phyloP scores from a whole-genome alignment of 2,113 vertebrate genomes.

The Pteronura brasiliensis region DNA sequence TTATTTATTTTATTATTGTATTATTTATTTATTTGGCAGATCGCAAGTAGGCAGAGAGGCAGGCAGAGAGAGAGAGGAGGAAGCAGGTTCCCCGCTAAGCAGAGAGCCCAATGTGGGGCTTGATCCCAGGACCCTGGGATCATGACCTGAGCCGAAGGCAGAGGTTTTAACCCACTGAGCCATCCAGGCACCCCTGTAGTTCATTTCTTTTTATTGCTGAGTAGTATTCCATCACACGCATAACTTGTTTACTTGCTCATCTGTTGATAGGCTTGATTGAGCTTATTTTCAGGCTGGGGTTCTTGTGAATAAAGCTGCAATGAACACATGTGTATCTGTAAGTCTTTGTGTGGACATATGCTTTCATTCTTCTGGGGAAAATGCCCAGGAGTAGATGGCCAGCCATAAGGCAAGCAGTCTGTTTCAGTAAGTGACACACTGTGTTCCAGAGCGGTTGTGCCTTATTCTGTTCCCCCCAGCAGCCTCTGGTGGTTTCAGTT shows the following conservation, averaged over 20 bases:
- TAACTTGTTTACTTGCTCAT: not conserved
- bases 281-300: not conserved
- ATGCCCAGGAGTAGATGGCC: not conserved
- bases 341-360: not conserved
- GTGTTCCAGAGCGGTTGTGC: not conserved
- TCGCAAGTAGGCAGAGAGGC: no score
- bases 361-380: not conserved
- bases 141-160: no score
- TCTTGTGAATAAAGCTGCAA: not conserved
- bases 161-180: no score
- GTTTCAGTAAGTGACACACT: not conserved
- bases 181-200: not conserved
- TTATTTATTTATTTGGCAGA: no score
- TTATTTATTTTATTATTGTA: no score
- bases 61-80: no score
- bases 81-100: no score
- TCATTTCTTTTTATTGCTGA: not conserved
- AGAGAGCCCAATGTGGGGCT: no score
- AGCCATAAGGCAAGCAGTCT: not conserved
- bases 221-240: accelerated
- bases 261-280: not conserved
- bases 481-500: not conserved
- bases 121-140: no score
- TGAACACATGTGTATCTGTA: not conserved
- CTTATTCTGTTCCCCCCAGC: not conserved